These are phyloP conservation scores for Ictalurus furcatus DNA, from an alignment of 2,113 vertebrate genomes.

Conservation along the genomic window DNA sequence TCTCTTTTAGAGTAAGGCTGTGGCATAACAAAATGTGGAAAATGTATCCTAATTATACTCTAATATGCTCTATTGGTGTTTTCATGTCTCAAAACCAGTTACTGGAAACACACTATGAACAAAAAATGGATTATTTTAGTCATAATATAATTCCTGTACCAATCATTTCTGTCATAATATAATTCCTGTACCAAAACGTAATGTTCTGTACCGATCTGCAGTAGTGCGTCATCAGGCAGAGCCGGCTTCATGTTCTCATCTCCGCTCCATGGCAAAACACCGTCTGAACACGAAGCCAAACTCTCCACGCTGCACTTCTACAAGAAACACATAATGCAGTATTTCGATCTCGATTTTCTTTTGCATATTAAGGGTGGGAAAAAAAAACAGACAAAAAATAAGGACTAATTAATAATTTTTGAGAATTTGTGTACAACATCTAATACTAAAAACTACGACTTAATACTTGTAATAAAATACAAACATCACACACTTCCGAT, in stretches of 20 bases:
- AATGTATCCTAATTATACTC: too few species aligned
- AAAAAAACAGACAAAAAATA: background rate
- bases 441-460: background rate
- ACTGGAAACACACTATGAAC: background rate
- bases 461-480: background rate
- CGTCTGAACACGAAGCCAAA: slow-evolving; percentile 69
- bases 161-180: too few species aligned
- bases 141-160: too few species aligned
- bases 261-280: slow-evolving; percentile 82
- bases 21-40: background rate
- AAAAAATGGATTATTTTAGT: background rate
- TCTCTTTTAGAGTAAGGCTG: background rate
- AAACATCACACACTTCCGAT: background rate
- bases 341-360: background rate
- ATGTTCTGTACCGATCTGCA: slow-evolving; percentile 85
- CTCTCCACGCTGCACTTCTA: slow-evolving; percentile 81
- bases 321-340: background rate
- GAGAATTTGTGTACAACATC: background rate
- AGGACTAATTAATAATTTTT: background rate
- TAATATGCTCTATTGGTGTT: background rate
- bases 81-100: background rate
- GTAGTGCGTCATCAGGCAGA: slow-evolving; percentile 85
- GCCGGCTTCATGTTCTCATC: slow-evolving; percentile 87
- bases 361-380: background rate
- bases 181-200: too few species aligned